Conservation (phyloP, 1,140 invertebrate species). For the Ceratina calcarata region DNA sequence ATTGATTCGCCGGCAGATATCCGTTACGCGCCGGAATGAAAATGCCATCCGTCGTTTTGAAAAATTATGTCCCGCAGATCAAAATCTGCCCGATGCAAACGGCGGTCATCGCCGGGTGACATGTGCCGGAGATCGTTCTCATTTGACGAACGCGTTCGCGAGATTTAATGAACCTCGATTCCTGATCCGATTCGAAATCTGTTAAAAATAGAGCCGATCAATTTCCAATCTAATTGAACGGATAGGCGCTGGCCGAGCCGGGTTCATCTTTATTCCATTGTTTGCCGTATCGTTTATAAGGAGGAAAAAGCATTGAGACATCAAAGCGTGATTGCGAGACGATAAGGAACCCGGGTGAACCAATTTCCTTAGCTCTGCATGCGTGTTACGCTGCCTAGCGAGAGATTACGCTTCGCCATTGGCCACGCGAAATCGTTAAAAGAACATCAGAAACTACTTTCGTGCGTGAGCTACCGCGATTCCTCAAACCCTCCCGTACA, state of each 20-base stretch:
- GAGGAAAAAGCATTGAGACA: conserved; percentile 30
- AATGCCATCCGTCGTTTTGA: conserved; percentile 9
- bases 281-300: neutral
- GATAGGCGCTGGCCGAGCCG: too few species aligned
- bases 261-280: neutral
- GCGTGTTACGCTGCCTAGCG: neutral
- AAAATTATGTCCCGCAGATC: conserved; percentile 1
- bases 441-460: conserved; percentile 50
- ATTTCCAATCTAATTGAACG: neutral
- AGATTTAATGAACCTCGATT: too few species aligned
- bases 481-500: conserved; percentile 4
- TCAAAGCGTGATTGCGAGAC: conserved; percentile 22
- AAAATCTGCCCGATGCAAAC: neutral
- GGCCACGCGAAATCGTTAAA: conserved; percentile 49
- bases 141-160: too few species aligned
- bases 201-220: neutral
- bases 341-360: conserved; percentile 40
- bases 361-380: conserved; percentile 22
- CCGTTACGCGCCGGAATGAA: conserved; percentile 5
- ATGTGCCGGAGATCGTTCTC: neutral
- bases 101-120: neutral
- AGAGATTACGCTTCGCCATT: conserved; percentile 14
- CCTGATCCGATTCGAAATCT: too few species aligned
- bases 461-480: conserved; percentile 42
- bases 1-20: conserved; percentile 26